Percentiles rank a stretch among this genome's conserved stretches.
Evolutionary conservation across 2,797 vertebrate genomes (phyloP).

Genomic region (Pangasius macronema): DNA sequence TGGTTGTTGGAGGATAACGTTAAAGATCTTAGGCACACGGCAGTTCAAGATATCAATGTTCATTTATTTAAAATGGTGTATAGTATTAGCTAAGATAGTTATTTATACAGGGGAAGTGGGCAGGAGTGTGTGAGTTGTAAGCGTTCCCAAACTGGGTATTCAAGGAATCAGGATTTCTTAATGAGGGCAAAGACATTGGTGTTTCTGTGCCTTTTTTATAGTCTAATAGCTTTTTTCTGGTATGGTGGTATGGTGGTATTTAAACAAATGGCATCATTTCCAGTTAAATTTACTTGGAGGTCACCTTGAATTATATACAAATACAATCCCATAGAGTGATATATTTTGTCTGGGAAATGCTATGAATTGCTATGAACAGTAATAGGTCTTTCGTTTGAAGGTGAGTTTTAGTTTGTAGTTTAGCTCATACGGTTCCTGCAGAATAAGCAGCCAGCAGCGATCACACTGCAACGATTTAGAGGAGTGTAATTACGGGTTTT

Average conservation of each 20-base stretch:
- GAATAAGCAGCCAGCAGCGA: constrained; percentile 41
- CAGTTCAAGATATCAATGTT: background rate
- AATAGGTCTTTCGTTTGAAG: constrained; percentile 13
- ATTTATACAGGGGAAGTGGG: background rate
- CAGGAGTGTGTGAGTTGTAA: background rate
- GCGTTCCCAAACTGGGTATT: background rate
- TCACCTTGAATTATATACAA: background rate
- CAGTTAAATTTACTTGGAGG: background rate
- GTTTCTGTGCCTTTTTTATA: background rate
- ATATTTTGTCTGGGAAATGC: background rate
- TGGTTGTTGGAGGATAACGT: background rate
- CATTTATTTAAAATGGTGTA: background rate
- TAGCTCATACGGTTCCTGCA: constrained; percentile 32
- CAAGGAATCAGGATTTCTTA: background rate
- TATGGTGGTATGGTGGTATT: background rate
- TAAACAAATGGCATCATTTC: background rate
- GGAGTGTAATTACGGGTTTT: constrained; percentile 53
- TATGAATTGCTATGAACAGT: background rate
- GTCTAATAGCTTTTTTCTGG: background rate
- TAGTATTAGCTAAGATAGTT: background rate
- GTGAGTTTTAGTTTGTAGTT: background rate
- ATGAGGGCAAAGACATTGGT: background rate
- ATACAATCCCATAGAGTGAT: too few relatives aligned
- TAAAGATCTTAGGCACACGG: background rate
- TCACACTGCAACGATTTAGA: constrained; percentile 46